A percentile compares a stretch with the other conserved stretches of the same genome.
These are phyloP conservation scores for Eupithecia dodoneata DNA, from an alignment of 2,888 invertebrate species.

Conservation along the genomic window DNA sequence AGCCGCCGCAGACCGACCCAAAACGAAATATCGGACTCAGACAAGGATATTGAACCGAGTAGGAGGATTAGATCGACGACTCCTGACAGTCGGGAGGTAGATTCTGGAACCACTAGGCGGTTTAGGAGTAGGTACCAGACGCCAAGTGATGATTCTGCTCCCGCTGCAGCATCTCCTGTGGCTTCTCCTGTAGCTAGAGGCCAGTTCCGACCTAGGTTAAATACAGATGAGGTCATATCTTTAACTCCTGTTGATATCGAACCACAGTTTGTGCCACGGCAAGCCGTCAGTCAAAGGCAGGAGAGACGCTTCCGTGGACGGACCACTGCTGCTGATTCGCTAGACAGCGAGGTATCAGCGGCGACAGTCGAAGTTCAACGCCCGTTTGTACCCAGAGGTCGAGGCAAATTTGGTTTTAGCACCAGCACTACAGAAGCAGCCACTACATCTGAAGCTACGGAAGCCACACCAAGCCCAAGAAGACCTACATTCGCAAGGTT, in stretches of 20 bases:
- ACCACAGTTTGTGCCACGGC: slow-evolving; percentile 59
- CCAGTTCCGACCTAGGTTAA: slow-evolving; percentile 65
- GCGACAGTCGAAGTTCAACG: slow-evolving; percentile 71
- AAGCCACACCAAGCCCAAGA: slow-evolving; percentile 55
- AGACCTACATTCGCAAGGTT: slow-evolving; percentile 73
- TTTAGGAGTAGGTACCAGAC: slow-evolving; percentile 62
- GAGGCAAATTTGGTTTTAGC: slow-evolving; percentile 64
- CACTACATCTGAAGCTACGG: slow-evolving; percentile 50
- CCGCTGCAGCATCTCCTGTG: slow-evolving; percentile 71
- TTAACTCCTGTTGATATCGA: slow-evolving; percentile 80
- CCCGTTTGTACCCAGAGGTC: slow-evolving; percentile 70
- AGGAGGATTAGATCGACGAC: slow-evolving; percentile 79
- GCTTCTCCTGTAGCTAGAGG: slow-evolving; percentile 66
- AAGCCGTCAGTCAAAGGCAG: slow-evolving; percentile 51
- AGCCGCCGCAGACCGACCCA: slow-evolving; percentile 74
- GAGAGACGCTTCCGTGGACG: slow-evolving; percentile 56
- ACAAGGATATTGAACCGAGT: slow-evolving; percentile 59
- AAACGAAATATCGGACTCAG: slow-evolving; percentile 71
- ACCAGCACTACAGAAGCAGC: slow-evolving; percentile 58
- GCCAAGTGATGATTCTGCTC: slow-evolving; percentile 65
- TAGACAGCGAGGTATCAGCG: slow-evolving; percentile 74
- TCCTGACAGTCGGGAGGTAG: slow-evolving; percentile 75
- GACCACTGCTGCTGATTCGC: slow-evolving; percentile 57
- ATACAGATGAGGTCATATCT: slow-evolving; percentile 80
- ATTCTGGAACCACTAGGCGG: slow-evolving; percentile 51